A percentile compares a stretch with the other conserved stretches of the same genome.
Conservation (phyloP, 2,888 invertebrate genomes). For the Eupithecia tripunctaria region DNA sequence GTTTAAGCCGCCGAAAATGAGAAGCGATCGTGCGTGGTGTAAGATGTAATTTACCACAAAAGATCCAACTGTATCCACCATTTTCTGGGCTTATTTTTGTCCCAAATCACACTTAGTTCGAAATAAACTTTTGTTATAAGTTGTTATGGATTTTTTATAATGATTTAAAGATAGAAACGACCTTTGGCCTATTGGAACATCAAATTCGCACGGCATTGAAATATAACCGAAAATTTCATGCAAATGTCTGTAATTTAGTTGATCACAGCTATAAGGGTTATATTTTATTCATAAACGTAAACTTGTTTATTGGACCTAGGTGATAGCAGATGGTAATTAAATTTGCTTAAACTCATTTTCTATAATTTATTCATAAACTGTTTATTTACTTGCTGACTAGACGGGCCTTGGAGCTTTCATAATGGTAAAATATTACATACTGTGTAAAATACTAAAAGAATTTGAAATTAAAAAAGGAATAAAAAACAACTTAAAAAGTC, state of each 20-base stretch:
- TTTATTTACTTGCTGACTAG: neutral
- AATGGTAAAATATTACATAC: neutral
- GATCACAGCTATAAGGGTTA: constrained; percentile 23
- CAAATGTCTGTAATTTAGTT: constrained; percentile 33
- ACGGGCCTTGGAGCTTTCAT: neutral
- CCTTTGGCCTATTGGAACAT: constrained; percentile 27
- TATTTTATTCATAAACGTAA: constrained; percentile 43
- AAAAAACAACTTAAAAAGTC: neutral
- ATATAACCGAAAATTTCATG: constrained; percentile 34
- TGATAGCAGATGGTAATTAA: constrained; percentile 7
- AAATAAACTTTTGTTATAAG: neutral
- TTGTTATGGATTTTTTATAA: neutral
- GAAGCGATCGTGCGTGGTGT: constrained; percentile 1
- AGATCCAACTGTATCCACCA: neutral
- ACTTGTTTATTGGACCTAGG: constrained; percentile 37
- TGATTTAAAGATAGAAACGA: constrained; percentile 9
- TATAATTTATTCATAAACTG: neutral
- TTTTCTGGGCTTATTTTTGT: neutral
- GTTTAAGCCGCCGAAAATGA: constrained; percentile 5
- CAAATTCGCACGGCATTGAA: constrained; percentile 19
- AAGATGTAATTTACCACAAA: neutral
- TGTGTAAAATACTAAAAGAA: neutral
- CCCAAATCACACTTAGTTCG: no score
- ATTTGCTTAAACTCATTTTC: neutral
- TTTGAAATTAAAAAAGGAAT: neutral